Base-by-base conservation (phyloP, 2,113 vertebrate genomes). In the Perca schrenkii region DNA sequence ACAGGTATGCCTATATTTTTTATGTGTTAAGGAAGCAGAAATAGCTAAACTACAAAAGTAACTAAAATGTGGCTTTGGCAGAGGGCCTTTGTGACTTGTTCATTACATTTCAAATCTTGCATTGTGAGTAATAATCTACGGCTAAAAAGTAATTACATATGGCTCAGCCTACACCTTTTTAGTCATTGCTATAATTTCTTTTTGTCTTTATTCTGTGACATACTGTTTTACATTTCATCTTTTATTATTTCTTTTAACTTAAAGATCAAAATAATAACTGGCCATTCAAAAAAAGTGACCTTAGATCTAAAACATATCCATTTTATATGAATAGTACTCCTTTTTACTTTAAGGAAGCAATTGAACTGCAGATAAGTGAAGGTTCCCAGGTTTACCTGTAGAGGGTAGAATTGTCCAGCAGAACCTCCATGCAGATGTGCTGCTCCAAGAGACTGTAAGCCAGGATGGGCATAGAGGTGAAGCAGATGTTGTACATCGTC, bases 401-500 rank as follows among this genome's bases (percentile, higher is more conserved):
- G 90, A 96, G 93, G 73, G 80, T 54, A 54, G 95, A 92, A 46
- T 95, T 94, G 75, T 94, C 90, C 92, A 95, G 87, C 67, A 99
- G 94, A 2, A 94, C 92, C 87, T 99, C 96, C 0, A 99, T 96
- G 84, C 86, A 94, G 93, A 99, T 96, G 65, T 99, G 98, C 91
- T 99, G 98, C 91, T 99, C 98, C 91, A 99, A 91, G 1, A 99
- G 95, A 92, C 98, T 98, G 92, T 97, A 99, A 4, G 97, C 97
- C 96, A 99, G 94, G 93, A 99, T 99, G 53, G 98, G 98, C 80
- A 99, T 95, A 5, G 98, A 99, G 1, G 98, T 99, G 96, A 99
- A 99, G 96, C 98, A 99, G 95, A 99, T 99, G 95, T 99, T 99
- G 95, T 99, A 99, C 98, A 99, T 99, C 89, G 98, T 99, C 94